Evolutionary conservation across 2,888 invertebrate species (phyloP).

Genomic region (Nemoura dubitans): DNA sequence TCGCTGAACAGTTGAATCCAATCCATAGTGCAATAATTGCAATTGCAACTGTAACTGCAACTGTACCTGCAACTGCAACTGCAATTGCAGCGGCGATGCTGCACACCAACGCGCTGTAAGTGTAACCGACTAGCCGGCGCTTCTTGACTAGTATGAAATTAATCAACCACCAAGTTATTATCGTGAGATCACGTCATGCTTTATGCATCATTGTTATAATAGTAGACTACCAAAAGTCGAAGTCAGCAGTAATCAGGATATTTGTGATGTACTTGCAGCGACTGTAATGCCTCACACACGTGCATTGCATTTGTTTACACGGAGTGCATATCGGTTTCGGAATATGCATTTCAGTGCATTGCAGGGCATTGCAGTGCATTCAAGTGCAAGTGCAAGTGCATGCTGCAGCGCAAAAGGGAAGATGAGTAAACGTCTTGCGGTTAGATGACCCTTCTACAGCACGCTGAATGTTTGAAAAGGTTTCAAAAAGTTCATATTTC

Average conservation of each 20-base stretch:
- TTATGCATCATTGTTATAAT: constrained; percentile 39
- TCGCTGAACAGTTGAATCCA: neutral
- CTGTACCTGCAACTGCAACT: too few relatives aligned
- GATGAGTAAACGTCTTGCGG: too few relatives aligned
- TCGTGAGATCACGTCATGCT: constrained; percentile 29
- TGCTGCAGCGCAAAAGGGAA: too few relatives aligned
- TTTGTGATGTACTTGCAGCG: constrained; percentile 28
- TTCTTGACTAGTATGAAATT: neutral
- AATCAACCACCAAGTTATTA: neutral
- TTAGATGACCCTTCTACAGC: too few relatives aligned
- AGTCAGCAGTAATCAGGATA: constrained; percentile 32
- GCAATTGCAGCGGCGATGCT: too few relatives aligned
- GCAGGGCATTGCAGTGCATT: too few relatives aligned
- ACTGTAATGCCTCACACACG: neutral
- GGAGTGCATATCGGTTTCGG: neutral
- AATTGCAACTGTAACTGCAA: too few relatives aligned
- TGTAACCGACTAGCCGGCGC: neutral
- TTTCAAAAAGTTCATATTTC: neutral
- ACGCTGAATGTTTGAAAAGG: neutral
- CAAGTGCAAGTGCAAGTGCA: too few relatives aligned
- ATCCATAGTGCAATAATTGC: neutral
- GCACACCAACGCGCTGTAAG: too few relatives aligned
- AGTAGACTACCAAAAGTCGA: neutral
- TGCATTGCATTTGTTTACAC: constrained; percentile 28
- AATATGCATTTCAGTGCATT: too few relatives aligned